Evolutionary conservation across 1,140 invertebrate genomes (phyloP).

Genomic region (Piezodorus guildinii): DNA sequence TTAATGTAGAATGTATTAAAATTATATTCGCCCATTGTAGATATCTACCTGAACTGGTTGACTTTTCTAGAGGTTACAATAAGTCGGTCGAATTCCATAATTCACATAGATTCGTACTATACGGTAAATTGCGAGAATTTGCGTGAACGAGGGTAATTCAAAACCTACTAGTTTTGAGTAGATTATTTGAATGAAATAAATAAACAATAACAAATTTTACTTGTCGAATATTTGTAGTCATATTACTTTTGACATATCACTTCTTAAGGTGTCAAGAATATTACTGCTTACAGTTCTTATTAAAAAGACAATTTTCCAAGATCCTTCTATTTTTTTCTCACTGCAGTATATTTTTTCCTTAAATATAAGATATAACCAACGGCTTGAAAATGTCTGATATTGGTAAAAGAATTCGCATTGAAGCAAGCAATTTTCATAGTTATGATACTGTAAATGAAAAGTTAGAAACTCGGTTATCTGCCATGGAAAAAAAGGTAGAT

Average conservation of each 20-base stretch:
- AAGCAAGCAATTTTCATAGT: neutral
- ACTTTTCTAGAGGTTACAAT: too few species aligned
- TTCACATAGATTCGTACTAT: neutral
- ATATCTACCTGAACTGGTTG: too few species aligned
- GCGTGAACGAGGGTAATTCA: slow-evolving; percentile 8
- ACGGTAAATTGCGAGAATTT: slow-evolving; percentile 14
- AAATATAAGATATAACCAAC: neutral
- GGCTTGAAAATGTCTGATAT: neutral
- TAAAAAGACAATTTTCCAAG: neutral
- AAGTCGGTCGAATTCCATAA: too few species aligned
- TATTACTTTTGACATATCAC: neutral
- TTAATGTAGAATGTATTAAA: too few species aligned
- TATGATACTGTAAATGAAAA: neutral
- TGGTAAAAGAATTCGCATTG: slow-evolving; percentile 1
- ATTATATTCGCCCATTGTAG: too few species aligned
- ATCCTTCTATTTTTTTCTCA: neutral
- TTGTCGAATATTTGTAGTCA: neutral
- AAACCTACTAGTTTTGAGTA: neutral
- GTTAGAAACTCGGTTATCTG: slow-evolving; percentile 19
- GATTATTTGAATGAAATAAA: neutral
- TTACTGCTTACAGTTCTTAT: neutral
- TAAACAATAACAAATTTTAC: too few species aligned
- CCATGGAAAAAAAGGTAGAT: slow-evolving; percentile 23
- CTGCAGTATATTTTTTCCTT: neutral
- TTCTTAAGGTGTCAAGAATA: neutral